Base-by-base conservation (phyloP, 2,113 vertebrate genomes). In the Coregonus clupeaformis region DNA sequence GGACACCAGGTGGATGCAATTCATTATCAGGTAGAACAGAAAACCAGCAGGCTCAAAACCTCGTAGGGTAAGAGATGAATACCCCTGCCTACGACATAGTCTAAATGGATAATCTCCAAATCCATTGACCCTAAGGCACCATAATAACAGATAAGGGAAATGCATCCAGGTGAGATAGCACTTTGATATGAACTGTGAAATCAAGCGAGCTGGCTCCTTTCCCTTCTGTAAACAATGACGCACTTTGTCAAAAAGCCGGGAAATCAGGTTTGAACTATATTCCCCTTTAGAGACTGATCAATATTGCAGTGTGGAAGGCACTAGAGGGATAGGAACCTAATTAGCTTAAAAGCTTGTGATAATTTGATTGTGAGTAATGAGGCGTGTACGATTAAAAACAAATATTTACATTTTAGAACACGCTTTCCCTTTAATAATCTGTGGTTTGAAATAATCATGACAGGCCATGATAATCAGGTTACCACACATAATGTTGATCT, bases 21-120 rank as follows among this genome's bases (percentile, higher is more conserved):
- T n/a, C n/a, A n/a, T n/a, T n/a, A n/a, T n/a, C n/a, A n/a, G n/a
- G n/a, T n/a, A n/a, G n/a, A n/a, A n/a, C n/a, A n/a, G n/a, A n/a
- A n/a, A n/a, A n/a, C n/a, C n/a, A n/a, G n/a, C n/a, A n/a, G n/a
- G n/a, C n/a, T n/a, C n/a, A n/a, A n/a, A n/a, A n/a, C n/a, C n/a
- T n/a, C n/a, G n/a, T n/a, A n/a, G n/a, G n/a, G n/a, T n/a, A n/a
- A n/a, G n/a, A n/a, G n/a, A 6, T 42, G 36, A 4, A 6, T 42
- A 42, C 6, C 36, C n/a, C n/a, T n/a, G n/a, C n/a, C n/a, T n/a
- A n/a, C n/a, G n/a, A 42, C 36, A 42, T 42, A 42, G 36, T 42
- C 36, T 42, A 42, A 52, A 69, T 71, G 79, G 83, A 86, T 87
- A 77, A 81, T 83, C 79, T 84, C 76, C 60, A 86, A 89, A 87